Base-by-base conservation (phyloP, 2,113 vertebrate genomes). In the Columba livia region DNA sequence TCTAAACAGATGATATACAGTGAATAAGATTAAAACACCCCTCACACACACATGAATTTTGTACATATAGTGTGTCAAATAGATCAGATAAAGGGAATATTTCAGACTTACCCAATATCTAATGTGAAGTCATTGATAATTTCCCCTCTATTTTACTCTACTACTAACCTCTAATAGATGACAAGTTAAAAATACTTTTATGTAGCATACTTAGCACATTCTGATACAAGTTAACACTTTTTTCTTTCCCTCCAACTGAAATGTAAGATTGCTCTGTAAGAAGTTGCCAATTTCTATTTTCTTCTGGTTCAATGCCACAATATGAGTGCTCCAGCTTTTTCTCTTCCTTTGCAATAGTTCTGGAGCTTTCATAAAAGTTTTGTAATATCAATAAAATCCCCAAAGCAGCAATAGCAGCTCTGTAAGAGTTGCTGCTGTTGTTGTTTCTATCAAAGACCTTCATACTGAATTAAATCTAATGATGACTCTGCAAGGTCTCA, bases 401-500 rank as follows among this genome's bases (percentile, higher is more conserved):
- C 56, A 88, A 65, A 91, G 66, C 50, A 79, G n/a, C 71, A 75
- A 72, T 4, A 93, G 66, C 53, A 85, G 48, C 40, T 57, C n/a
- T 42, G 40, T 47, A 92, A 72, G 75, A 78, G 47, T 40, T 92
- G 69, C 53, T 81, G 21, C 31, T 78, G 18, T 15, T 70, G 15
- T 34, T 79, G 36, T 65, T 88, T 90, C 82, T 74, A 29, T 83
- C 78, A 44, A 90, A 70, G 58, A 95, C 11, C 24, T 62, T 80
- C 77, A 50, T 74, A 91, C 26, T 85, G 9, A 65, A 94, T 77
- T 80, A 91, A 79, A 85, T 44, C n/a, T 23, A 60, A 32, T 58
- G 62, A 96, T 93, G 56, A 64, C 65, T 94, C 88, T 69, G 74
- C 74, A 85, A 89, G 31, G 57, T 64, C 83, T 89, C 79, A 95